Percentiles rank a stretch among this genome's conserved stretches.
Evolutionary conservation across 2,888 invertebrate species (phyloP).

Genomic region (Mimas tiliae): DNA sequence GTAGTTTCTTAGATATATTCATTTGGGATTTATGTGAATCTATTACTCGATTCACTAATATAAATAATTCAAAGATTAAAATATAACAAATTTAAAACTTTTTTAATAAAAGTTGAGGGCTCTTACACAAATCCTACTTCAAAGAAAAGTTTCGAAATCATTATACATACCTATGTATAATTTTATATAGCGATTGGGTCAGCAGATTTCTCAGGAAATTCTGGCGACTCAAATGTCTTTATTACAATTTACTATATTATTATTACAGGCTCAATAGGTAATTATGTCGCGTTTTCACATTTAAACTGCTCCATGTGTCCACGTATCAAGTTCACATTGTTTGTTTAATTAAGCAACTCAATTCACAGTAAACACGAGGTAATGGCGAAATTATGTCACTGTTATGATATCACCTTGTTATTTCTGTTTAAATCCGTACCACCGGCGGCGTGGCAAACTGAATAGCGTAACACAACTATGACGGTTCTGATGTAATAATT

Average conservation of each 20-base stretch:
- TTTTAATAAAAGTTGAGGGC: no score
- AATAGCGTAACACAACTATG: background rate
- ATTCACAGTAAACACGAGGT: slow-evolving; percentile 16
- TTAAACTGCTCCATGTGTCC: background rate
- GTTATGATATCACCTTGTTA: slow-evolving; percentile 25
- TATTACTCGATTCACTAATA: no score
- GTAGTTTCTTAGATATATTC: no score
- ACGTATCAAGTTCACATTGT: slow-evolving; percentile 15
- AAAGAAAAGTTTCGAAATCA: no score
- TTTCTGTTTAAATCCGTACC: slow-evolving; percentile 9
- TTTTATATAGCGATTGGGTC: no score
- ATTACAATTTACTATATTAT: background rate
- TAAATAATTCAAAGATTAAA: no score
- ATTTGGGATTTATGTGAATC: no score
- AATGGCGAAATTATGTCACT: slow-evolving; percentile 23
- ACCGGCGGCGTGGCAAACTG: background rate
- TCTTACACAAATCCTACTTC: no score
- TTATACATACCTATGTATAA: no score
- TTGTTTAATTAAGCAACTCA: slow-evolving; percentile 20
- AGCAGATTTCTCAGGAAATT: no score
- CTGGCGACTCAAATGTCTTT: background rate
- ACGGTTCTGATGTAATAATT: slow-evolving; percentile 17
- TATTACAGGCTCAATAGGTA: background rate
- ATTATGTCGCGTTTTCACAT: background rate
- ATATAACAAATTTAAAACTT: no score